Base-by-base conservation (phyloP, 2,113 vertebrate genomes). In the Suricata suricatta region DNA sequence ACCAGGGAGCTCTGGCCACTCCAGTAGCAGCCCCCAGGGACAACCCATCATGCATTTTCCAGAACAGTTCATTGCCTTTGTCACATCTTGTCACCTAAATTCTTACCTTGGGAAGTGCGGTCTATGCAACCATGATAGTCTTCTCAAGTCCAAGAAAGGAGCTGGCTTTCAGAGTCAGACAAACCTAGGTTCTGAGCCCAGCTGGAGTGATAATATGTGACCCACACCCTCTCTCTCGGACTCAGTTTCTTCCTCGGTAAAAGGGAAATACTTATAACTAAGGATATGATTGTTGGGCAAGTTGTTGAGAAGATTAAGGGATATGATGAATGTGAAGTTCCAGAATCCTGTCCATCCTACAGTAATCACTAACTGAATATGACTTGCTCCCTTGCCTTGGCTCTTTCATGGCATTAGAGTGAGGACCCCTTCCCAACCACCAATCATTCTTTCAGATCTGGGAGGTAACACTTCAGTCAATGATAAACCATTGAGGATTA, bases 81-180 rank as follows among this genome's bases (percentile, higher is more conserved):
- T 69, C 64, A 64, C 41, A 57, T 21, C 84, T 79, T 52, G 9
- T 47, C 94, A 66, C 60, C 54, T 31, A 76, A 95, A 64, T 92
- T 80, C n/a, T 74, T 83, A 29, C 21, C 50, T 81, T 86, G 77
- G 38, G 74, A 94, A 77, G 81, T 74, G 38, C 38, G 21, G 31
- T 54, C 77, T 89, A 25, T 89, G 35, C 33, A 82, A 27, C 60
- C 25, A n/a, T 35, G 11, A 5, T 16, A 47, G 69, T 87, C 47
- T 86, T 80, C 76, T 93, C n/a, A 88, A 88, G 41, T 86, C 76
- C 83, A 95, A 64, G 60, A 63, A 95, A 82, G 15, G 82, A 44
- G 33, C 2, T 74, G 33, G 41, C 60, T 71, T 92, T 94, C n/a
- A 17, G 35, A 76, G 27, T 76, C 13, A 92, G 71, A 60, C 12